Conservation (phyloP, 2,888 invertebrate species). For the Leptopilina syphax region DNA sequence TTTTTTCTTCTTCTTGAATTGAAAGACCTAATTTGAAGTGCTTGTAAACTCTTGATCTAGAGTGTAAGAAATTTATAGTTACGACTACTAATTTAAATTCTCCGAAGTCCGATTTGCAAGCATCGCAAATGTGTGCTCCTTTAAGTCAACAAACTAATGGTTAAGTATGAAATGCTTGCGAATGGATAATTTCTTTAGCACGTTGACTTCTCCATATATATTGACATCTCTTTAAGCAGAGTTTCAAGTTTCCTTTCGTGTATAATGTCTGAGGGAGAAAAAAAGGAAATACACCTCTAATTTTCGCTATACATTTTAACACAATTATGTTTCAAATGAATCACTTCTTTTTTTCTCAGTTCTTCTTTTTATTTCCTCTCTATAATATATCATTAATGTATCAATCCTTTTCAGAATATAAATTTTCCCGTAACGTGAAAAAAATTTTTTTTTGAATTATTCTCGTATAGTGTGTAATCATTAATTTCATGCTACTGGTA, state of each 20-base stretch:
- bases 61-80: conserved; percentile 6
- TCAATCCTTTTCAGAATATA: too few relatives aligned
- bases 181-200: conserved; percentile 30
- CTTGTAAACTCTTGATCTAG: not conserved
- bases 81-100: conserved; percentile 17
- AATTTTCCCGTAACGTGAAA: too few relatives aligned
- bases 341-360: too few relatives aligned
- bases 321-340: too few relatives aligned
- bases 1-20: not conserved
- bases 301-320: too few relatives aligned
- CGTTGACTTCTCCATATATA: conserved; percentile 21
- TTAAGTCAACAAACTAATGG: conserved; percentile 19
- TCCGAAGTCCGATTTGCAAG: conserved; percentile 15
- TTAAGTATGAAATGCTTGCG: not conserved
- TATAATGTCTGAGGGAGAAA: not conserved
- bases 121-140: conserved; percentile 17
- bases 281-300: too few relatives aligned
- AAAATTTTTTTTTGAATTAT: too few relatives aligned
- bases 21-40: not conserved
- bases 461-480: too few relatives aligned
- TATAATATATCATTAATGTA: too few relatives aligned
- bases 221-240: not conserved
- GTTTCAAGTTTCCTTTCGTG: conserved; percentile 17
- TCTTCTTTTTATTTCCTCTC: too few relatives aligned
- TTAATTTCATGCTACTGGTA: too few relatives aligned